Conservation (phyloP, 2,888 invertebrate genomes). For the Ormyrus pomaceus region DNA sequence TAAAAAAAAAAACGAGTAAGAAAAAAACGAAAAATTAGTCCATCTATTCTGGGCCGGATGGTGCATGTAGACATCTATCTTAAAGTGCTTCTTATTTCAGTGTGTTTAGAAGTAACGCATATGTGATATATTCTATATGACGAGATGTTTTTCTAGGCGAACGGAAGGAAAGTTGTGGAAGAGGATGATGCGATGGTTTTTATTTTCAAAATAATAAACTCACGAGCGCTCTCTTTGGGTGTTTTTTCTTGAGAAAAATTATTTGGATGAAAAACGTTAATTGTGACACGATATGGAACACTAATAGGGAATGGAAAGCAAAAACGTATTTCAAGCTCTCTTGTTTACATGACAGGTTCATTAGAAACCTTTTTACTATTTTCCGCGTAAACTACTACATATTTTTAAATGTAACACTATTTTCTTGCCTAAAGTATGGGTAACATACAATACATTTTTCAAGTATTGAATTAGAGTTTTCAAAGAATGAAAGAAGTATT, state of each 20-base stretch:
- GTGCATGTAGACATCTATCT: slow-evolving; percentile 75
- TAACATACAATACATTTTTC: too few relatives aligned
- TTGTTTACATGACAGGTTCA: slow-evolving; percentile 10
- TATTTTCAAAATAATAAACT: slow-evolving; percentile 20
- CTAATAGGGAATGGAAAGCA: slow-evolving; percentile 34
- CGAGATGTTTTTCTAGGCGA: slow-evolving; percentile 67
- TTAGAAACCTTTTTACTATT: too few relatives aligned
- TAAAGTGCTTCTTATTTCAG: slow-evolving; percentile 76
- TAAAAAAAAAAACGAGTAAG: slow-evolving; percentile 56
- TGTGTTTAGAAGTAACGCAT: slow-evolving; percentile 76
- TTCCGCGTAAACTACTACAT: too few relatives aligned
- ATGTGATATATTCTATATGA: slow-evolving; percentile 76
- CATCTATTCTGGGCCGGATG: slow-evolving; percentile 71
- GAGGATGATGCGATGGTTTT: slow-evolving; percentile 37
- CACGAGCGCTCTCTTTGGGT: slow-evolving; percentile 49
- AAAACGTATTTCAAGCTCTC: slow-evolving; percentile 44
- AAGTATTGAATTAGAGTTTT: background rate
- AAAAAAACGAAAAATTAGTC: slow-evolving; percentile 66
- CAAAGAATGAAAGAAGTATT: too few relatives aligned
- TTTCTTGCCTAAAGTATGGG: too few relatives aligned
- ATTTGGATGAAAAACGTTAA: slow-evolving; percentile 25
- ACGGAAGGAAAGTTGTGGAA: slow-evolving; percentile 51
- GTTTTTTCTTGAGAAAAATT: slow-evolving; percentile 40
- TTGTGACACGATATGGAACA: slow-evolving; percentile 24
- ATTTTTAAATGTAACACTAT: too few relatives aligned